A percentile compares a stretch with the other conserved stretches of the same genome.
Conservation (phyloP, 2,113 vertebrate genomes). For the Lycaon pictus region DNA sequence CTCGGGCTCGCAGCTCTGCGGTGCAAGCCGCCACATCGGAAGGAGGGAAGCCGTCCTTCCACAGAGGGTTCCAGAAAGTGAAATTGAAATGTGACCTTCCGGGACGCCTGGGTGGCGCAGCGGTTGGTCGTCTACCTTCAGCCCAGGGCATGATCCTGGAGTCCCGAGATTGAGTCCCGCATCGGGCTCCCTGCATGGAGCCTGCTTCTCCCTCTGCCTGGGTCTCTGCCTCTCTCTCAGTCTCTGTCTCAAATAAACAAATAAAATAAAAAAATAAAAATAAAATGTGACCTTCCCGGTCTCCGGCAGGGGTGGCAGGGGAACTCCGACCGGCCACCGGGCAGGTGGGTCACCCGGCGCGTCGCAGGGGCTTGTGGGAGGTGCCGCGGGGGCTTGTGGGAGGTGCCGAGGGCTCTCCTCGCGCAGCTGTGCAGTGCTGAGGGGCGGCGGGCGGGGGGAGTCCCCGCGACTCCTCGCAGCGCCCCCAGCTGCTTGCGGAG, state of each 20-base stretch:
- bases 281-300: not conserved
- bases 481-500: too few relatives aligned
- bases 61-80: not conserved
- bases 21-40: not conserved
- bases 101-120: too few relatives aligned
- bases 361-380: not conserved
- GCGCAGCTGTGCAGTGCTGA: not conserved
- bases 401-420: not conserved
- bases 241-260: too few relatives aligned
- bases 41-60: not conserved
- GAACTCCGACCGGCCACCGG: not conserved
- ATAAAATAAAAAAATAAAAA: too few relatives aligned
- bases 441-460: not conserved
- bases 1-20: too few relatives aligned
- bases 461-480: fast-evolving
- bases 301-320: not conserved
- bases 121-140: too few relatives aligned
- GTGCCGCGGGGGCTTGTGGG: not conserved
- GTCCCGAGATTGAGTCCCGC: too few relatives aligned
- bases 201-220: too few relatives aligned
- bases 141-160: too few relatives aligned
- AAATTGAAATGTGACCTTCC: not conserved
- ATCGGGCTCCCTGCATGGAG: too few relatives aligned
- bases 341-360: fast-evolving
- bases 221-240: too few relatives aligned